Percentiles rank a stretch among this genome's conserved stretches.
Evolutionary conservation across 2,888 invertebrate genomes (phyloP).

Genomic region (Stenurella melanura): DNA sequence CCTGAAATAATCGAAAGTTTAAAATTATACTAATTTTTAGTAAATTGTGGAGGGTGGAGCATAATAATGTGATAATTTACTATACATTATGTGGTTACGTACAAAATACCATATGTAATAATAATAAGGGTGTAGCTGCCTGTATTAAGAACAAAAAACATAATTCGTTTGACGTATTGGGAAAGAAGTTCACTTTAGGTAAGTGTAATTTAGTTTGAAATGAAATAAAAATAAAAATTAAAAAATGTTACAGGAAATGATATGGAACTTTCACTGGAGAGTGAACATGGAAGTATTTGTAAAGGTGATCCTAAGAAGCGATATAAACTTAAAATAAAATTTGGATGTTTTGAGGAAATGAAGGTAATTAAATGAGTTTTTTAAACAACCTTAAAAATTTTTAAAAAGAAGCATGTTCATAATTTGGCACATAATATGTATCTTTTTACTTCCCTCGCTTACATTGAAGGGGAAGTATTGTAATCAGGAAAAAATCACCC

Average conservation of each 20-base stretch:
- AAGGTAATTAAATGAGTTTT: background rate
- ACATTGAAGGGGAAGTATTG: too few species aligned
- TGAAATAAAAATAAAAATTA: background rate
- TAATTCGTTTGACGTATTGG: background rate
- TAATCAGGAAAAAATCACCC: too few species aligned
- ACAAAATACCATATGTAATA: slow-evolving; percentile 9
- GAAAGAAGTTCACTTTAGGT: slow-evolving; percentile 21
- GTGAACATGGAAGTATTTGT: background rate
- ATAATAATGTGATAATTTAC: background rate
- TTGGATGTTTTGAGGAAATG: background rate
- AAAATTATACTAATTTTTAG: background rate
- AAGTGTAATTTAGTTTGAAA: background rate
- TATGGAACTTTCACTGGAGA: too few species aligned
- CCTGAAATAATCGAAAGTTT: too few species aligned
- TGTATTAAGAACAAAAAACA: slow-evolving; percentile 21
- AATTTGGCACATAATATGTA: too few species aligned
- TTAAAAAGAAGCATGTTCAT: too few species aligned
- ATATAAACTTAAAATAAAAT: background rate
- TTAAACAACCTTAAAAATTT: too few species aligned
- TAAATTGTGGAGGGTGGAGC: slow-evolving; percentile 12
- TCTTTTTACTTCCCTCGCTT: too few species aligned
- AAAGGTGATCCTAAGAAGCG: background rate
- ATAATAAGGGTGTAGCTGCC: slow-evolving; percentile 12
- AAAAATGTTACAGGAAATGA: too few species aligned
- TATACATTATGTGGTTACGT: slow-evolving; percentile 30